These are phyloP conservation scores for Rhinogobio ventralis DNA, from an alignment of 2,797 vertebrate genomes.

Conservation along the genomic window DNA sequence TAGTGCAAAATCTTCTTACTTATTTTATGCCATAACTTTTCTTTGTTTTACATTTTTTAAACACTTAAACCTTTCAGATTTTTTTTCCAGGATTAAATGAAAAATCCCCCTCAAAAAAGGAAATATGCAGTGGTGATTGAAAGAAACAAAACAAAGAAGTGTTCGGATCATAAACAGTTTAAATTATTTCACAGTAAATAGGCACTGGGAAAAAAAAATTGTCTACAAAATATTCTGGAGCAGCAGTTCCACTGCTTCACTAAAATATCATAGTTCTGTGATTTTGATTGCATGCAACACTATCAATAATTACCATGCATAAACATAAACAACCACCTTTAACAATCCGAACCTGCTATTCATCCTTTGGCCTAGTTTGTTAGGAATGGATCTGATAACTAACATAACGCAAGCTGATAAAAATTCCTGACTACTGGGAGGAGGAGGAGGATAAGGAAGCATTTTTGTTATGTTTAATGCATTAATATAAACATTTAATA, in stretches of 20 bases:
- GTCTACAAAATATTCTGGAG: neutral
- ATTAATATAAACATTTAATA: neutral
- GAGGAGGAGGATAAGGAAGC: neutral
- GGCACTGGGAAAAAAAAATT: neutral
- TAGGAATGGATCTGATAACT: constrained; percentile 6
- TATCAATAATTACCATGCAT: constrained; percentile 10
- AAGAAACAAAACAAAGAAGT: neutral
- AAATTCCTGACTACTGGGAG: neutral
- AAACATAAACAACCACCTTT: constrained; percentile 3
- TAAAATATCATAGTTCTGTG: neutral
- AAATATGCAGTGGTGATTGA: neutral
- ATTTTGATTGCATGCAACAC: neutral
- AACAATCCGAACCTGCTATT: neutral
- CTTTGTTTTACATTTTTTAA: too few relatives aligned
- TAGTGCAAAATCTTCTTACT: neutral
- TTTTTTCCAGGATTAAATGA: neutral
- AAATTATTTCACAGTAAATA: neutral
- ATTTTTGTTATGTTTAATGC: neutral
- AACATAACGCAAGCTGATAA: neutral
- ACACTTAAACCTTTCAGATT: neutral
- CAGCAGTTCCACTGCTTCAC: neutral
- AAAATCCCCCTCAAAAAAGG: neutral
- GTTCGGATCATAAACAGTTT: neutral
- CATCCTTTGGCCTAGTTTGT: constrained; percentile 28
- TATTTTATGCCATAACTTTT: neutral